Conservation (phyloP, 2,113 vertebrate species). For the Crotophaga sulcirostris region DNA sequence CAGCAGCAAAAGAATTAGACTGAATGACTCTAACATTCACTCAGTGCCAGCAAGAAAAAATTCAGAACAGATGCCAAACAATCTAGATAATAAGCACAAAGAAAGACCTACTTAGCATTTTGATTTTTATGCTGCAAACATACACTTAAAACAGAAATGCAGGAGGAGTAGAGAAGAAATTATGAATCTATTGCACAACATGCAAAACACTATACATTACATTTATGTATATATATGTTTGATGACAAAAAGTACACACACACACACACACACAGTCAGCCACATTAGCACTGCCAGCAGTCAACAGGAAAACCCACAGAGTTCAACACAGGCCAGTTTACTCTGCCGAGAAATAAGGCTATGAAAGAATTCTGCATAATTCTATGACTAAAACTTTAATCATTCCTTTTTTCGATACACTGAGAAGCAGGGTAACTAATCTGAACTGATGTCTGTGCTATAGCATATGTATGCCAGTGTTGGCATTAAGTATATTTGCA, state of each 20-base stretch:
- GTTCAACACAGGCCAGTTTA: background rate
- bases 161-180: background rate
- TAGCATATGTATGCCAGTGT: accelerated
- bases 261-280: background rate
- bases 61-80: background rate
- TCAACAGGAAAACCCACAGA: background rate
- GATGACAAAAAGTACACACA: background rate
- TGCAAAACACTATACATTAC: background rate
- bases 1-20: background rate
- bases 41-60: background rate
- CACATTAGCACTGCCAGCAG: background rate
- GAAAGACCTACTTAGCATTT: background rate
- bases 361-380: background rate
- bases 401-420: background rate
- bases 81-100: background rate
- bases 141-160: background rate
- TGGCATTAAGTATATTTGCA: background rate
- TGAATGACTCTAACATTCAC: background rate
- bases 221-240: accelerated
- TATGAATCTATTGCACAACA: background rate
- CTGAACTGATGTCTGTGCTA: background rate
- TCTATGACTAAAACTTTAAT: background rate
- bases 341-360: background rate
- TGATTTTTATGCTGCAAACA: background rate
- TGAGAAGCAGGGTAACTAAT: background rate